Conservation (phyloP, 2,888 invertebrate genomes). For the Cryptocephalus primarius region DNA sequence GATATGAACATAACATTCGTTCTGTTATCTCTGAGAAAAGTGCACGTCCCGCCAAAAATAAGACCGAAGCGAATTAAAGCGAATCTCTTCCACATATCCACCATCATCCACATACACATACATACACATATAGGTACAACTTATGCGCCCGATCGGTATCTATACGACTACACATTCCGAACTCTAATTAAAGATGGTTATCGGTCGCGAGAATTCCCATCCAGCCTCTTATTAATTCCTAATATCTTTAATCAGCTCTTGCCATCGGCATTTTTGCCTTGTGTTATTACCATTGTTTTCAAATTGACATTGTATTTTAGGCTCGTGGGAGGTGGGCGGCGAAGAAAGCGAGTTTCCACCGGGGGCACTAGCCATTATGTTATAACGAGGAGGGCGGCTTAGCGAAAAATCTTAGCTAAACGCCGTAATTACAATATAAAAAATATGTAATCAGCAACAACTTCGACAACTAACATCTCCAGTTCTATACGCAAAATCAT, state of each 20-base stretch:
- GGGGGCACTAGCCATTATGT: not conserved
- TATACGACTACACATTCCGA: conserved; percentile 23
- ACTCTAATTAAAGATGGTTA: conserved; percentile 28
- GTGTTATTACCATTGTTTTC: conserved; percentile 23
- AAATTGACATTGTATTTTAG: conserved; percentile 15
- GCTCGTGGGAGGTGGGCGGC: not conserved
- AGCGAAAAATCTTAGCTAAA: no score
- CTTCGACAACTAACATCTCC: no score
- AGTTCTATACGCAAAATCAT: no score
- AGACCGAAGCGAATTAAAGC: no score
- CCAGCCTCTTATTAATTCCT: conserved; percentile 34
- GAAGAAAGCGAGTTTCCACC: not conserved
- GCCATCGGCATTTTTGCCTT: conserved; percentile 26
- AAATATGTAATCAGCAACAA: no score
- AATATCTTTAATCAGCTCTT: conserved; percentile 28
- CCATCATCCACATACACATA: not conserved
- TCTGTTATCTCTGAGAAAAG: no score
- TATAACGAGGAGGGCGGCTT: not conserved
- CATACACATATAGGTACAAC: conserved; percentile 1
- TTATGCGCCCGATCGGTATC: conserved; percentile 1
- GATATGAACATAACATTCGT: no score
- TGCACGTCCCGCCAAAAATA: no score
- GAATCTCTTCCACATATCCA: not conserved
- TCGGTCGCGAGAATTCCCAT: conserved; percentile 31
- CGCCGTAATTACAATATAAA: no score